Percentiles rank a stretch among this genome's conserved stretches.
Conservation (phyloP, 1,140 invertebrate species). For the Magallana gigas region DNA sequence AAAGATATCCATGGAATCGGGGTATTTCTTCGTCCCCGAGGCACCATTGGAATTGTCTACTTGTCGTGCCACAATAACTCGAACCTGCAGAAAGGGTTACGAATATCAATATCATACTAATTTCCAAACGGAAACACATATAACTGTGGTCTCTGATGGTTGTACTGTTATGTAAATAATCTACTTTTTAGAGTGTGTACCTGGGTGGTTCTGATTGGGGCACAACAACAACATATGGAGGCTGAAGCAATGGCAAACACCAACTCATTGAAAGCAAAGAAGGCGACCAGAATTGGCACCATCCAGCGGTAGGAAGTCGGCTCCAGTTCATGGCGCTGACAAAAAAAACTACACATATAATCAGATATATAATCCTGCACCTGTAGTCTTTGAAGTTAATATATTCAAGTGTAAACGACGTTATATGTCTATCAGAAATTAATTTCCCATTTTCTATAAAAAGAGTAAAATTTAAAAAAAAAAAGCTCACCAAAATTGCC, state of each 20-base stretch:
- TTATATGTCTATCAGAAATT: too few species aligned
- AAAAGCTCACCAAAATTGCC: constrained; percentile 55
- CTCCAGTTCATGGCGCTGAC: constrained; percentile 49
- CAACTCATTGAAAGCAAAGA: constrained; percentile 65
- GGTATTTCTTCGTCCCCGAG: neutral
- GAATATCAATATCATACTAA: neutral
- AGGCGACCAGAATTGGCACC: constrained; percentile 59
- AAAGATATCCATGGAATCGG: constrained; percentile 29
- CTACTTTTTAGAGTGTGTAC: neutral
- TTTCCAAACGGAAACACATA: neutral
- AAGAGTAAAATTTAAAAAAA: too few species aligned
- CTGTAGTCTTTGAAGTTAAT: too few species aligned
- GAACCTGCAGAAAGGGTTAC: neutral
- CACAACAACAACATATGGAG: constrained; percentile 65
- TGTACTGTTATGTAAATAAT: too few species aligned
- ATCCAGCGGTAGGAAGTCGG: constrained; percentile 56
- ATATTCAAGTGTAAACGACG: neutral
- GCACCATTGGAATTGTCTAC: neutral
- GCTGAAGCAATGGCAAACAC: constrained; percentile 57
- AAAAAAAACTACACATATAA: neutral
- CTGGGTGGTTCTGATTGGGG: constrained; percentile 53
- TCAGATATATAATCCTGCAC: too few species aligned
- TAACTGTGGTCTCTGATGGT: neutral
- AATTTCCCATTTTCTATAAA: too few species aligned
- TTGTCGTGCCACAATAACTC: constrained; percentile 29